A percentile compares a stretch with the other conserved stretches of the same genome.
phyloP scores from a whole-genome alignment of 2,113 vertebrate species.

The Marmota monax region DNA sequence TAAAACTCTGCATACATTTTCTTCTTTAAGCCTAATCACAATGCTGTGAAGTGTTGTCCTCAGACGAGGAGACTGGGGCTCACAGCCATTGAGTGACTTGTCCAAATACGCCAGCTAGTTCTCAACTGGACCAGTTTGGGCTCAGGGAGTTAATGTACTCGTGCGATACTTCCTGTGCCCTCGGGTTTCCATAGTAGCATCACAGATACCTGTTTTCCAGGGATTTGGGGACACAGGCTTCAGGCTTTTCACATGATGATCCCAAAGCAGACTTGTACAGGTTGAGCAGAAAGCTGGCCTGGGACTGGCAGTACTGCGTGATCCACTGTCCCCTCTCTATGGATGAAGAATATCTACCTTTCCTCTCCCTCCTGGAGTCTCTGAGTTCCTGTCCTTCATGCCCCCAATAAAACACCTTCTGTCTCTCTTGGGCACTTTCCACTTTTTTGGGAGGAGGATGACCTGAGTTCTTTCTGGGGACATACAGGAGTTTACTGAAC shows the following conservation, averaged over 20 bases:
- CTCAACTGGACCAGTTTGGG: neutral
- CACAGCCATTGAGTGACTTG: neutral
- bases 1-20: neutral
- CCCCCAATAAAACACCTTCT: constrained; percentile 43
- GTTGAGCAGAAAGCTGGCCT: neutral
- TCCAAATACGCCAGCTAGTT: neutral
- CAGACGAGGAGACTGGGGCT: constrained; percentile 34
- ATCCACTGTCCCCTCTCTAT: neutral
- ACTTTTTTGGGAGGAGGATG: neutral
- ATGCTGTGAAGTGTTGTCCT: neutral
- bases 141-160: neutral
- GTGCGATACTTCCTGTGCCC: neutral
- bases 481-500: neutral
- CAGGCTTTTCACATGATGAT: neutral
- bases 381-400: neutral
- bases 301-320: neutral
- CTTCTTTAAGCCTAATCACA: neutral
- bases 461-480: neutral
- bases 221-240: neutral
- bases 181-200: neutral
- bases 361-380: neutral
- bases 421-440: neutral
- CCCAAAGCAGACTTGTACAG: neutral
- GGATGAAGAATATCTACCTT: neutral
- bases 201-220: constrained; percentile 46